phyloP scores from a whole-genome alignment of 2,888 invertebrate genomes.

The Morpho achilles region DNA sequence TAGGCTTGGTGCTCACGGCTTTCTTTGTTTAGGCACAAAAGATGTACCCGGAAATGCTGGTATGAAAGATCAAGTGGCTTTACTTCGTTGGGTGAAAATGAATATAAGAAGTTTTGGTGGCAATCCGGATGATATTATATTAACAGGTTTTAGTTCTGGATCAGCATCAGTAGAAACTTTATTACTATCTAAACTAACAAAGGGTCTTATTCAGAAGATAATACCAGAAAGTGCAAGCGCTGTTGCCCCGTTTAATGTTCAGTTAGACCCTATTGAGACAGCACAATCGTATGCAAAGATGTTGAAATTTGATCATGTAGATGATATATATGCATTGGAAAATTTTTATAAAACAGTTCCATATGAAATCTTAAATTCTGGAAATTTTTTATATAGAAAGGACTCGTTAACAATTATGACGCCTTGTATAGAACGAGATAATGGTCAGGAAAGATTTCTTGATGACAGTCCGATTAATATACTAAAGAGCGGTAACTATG shows the following conservation, averaged over 20 bases:
- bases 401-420: slow-evolving; percentile 33
- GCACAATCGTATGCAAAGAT: slow-evolving; percentile 43
- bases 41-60: slow-evolving; percentile 42
- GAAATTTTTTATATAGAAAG: slow-evolving; percentile 19
- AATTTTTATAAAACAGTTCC: slow-evolving; percentile 45
- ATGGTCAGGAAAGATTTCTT: slow-evolving; percentile 38
- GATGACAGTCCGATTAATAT: slow-evolving; percentile 41
- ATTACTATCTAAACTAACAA: slow-evolving; percentile 42
- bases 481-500: slow-evolving; percentile 38
- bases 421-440: slow-evolving; percentile 41
- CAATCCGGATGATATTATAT: slow-evolving; percentile 42
- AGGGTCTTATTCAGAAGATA: slow-evolving; percentile 48
- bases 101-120: slow-evolving; percentile 44
- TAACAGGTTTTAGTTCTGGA: slow-evolving; percentile 52
- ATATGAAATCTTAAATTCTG: slow-evolving; percentile 34
- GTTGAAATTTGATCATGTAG: slow-evolving; percentile 37
- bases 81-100: slow-evolving; percentile 39
- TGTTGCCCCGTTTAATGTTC: slow-evolving; percentile 37
- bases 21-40: slow-evolving; percentile 37
- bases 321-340: slow-evolving; percentile 43
- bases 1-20: slow-evolving; percentile 42
- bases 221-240: slow-evolving; percentile 48
- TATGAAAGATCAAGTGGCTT: slow-evolving; percentile 43
- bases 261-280: slow-evolving; percentile 43
- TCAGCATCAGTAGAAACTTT: slow-evolving; percentile 45